Conservation (phyloP, 2,888 invertebrate species). For the Hirudinaria manillensis region DNA sequence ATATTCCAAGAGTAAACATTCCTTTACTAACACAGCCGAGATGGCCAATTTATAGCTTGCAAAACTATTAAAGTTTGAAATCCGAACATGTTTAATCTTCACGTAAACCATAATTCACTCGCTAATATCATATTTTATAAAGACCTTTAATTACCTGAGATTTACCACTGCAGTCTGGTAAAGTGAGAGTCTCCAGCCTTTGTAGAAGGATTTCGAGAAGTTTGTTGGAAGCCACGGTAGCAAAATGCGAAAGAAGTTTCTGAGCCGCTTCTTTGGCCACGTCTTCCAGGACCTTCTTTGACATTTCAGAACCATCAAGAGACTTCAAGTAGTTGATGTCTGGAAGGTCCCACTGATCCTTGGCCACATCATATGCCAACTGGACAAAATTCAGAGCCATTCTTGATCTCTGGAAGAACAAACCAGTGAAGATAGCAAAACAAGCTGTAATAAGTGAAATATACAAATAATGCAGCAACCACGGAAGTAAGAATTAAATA, state of each 20-base stretch:
- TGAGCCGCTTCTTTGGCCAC: slow-evolving; percentile 26
- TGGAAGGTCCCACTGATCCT: slow-evolving; percentile 29
- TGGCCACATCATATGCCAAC: slow-evolving; percentile 17
- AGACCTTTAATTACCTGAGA: neutral
- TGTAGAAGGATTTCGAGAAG: slow-evolving; percentile 19
- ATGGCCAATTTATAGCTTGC: no score
- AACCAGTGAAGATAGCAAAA: neutral
- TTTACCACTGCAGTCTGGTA: slow-evolving; percentile 25
- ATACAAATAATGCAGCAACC: neutral
- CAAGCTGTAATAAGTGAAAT: neutral
- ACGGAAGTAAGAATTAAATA: neutral
- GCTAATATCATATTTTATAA: no score
- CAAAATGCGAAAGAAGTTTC: slow-evolving; percentile 25
- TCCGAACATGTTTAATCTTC: no score
- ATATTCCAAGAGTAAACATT: no score
- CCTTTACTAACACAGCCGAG: no score
- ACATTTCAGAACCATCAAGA: slow-evolving; percentile 16
- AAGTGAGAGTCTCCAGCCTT: slow-evolving; percentile 14
- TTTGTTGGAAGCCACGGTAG: slow-evolving; percentile 10
- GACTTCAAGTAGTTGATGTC: slow-evolving; percentile 26
- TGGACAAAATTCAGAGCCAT: slow-evolving; percentile 19
- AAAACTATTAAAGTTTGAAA: no score
- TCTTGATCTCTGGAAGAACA: neutral
- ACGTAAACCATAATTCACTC: no score
- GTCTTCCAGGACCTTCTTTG: slow-evolving; percentile 17